phyloP scores from a whole-genome alignment of 35 echinoderm and acorn worm species.

The Ophiothrix spiculata region DNA sequence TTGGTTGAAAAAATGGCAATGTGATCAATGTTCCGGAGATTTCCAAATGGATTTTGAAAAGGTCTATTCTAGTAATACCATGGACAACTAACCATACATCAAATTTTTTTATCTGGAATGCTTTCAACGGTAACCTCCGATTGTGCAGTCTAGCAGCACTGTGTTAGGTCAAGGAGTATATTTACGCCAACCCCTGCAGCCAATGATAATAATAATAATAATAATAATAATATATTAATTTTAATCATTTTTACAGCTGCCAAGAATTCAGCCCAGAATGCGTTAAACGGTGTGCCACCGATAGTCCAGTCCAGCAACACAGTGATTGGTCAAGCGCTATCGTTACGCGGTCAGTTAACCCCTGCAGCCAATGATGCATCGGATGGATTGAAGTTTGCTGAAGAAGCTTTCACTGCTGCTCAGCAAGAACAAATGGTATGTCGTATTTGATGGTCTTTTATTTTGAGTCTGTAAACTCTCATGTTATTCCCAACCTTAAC shows the following conservation, averaged over 20 bases:
- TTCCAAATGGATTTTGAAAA: no score
- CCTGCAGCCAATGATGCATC: constrained; percentile 2
- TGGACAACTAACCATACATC: no score
- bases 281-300: background rate
- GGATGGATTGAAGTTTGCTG: constrained; percentile 25
- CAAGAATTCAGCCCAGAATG: constrained; percentile 22
- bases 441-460: background rate
- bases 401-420: constrained; percentile 12
- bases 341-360: constrained; percentile 44
- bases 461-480: background rate
- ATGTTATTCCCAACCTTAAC: no score
- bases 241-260: constrained; percentile 23
- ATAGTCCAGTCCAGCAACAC: constrained; percentile 5
- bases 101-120: no score
- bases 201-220: no score
- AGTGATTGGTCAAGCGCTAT: constrained; percentile 22
- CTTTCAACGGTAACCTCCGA: no score
- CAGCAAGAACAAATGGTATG: constrained; percentile 40
- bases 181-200: no score
- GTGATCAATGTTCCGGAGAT: no score
- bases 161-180: no score
- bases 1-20: no score
- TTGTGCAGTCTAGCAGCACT: no score
- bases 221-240: background rate
- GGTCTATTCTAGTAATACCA: no score